phyloP scores from a whole-genome alignment of 2,888 invertebrate species.

The Pollenia angustigena region DNA sequence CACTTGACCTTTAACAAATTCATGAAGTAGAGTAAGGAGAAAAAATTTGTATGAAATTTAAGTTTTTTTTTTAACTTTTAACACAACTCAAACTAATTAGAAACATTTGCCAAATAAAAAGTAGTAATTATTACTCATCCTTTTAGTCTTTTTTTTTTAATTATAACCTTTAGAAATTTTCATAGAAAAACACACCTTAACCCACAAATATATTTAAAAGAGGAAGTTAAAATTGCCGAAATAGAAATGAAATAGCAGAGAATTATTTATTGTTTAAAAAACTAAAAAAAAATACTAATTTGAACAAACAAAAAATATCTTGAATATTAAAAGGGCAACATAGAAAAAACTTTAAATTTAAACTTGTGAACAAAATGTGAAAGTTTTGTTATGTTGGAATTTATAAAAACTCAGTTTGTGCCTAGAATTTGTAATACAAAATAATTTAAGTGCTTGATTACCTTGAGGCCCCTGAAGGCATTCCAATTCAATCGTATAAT shows the following conservation, averaged over 20 bases:
- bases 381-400: conserved; percentile 37
- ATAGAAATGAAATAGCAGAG: background rate
- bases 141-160: background rate
- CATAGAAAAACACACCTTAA: background rate
- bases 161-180: background rate
- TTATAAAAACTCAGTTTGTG: conserved; percentile 28
- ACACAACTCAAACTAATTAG: background rate
- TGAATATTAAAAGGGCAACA: background rate
- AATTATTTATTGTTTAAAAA: conserved; percentile 33
- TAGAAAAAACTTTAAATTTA: background rate
- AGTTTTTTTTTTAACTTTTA: background rate
- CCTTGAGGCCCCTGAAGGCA: conserved; percentile 92
- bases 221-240: conserved; percentile 56
- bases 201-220: background rate
- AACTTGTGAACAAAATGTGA: conserved; percentile 41
- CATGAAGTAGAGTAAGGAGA: background rate
- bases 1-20: background rate
- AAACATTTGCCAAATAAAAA: conserved; percentile 43
- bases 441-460: conserved; percentile 79
- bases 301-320: background rate
- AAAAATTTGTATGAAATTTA: conserved; percentile 10
- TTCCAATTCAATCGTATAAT: conserved; percentile 93
- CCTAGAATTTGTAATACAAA: conserved; percentile 54
- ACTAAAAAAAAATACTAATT: background rate
- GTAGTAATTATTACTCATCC: conserved; percentile 17